These are phyloP conservation scores for Drosophila obscura DNA, from an alignment of 1,140 invertebrate species.

Conservation along the genomic window DNA sequence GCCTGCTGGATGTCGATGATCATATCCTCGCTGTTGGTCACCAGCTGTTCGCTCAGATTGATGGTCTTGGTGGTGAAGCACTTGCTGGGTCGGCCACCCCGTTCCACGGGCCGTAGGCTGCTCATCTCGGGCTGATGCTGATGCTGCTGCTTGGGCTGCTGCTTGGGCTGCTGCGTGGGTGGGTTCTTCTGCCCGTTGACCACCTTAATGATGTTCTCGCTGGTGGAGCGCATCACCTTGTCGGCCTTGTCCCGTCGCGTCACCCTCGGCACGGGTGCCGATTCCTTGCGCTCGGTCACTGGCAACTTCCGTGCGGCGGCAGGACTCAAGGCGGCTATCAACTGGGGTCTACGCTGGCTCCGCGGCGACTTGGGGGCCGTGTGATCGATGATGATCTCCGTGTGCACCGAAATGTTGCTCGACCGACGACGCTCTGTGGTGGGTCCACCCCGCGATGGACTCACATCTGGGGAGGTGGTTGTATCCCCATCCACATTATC, in stretches of 20 bases:
- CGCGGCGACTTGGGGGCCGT: constrained; percentile 59
- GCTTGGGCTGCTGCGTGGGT: constrained; percentile 47
- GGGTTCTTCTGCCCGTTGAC: constrained; percentile 67
- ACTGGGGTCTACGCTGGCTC: constrained; percentile 20
- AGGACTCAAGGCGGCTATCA: background rate
- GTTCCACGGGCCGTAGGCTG: constrained; percentile 43
- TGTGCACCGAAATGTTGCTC: constrained; percentile 79
- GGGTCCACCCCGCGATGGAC: constrained; percentile 46
- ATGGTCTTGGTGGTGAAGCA: constrained; percentile 82
- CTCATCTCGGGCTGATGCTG: constrained; percentile 61
- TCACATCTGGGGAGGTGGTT: constrained; percentile 66
- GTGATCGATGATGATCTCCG: constrained; percentile 80
- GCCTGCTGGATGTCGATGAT: constrained; percentile 88
- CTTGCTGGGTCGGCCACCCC: constrained; percentile 70
- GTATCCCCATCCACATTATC: constrained; percentile 64
- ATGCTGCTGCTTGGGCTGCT: constrained; percentile 47
- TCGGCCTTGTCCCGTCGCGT: constrained; percentile 84
- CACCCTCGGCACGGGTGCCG: constrained; percentile 72
- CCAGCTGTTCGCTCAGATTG: constrained; percentile 80
- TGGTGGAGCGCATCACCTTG: constrained; percentile 85
- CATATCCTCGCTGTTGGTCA: constrained; percentile 81
- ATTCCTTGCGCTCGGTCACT: constrained; percentile 78
- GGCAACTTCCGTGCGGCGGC: constrained; percentile 41
- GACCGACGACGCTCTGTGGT: constrained; percentile 70
- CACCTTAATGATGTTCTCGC: constrained; percentile 85